phyloP scores from a whole-genome alignment of 2,888 invertebrate species.

The Synanthedon andrenaeformis region DNA sequence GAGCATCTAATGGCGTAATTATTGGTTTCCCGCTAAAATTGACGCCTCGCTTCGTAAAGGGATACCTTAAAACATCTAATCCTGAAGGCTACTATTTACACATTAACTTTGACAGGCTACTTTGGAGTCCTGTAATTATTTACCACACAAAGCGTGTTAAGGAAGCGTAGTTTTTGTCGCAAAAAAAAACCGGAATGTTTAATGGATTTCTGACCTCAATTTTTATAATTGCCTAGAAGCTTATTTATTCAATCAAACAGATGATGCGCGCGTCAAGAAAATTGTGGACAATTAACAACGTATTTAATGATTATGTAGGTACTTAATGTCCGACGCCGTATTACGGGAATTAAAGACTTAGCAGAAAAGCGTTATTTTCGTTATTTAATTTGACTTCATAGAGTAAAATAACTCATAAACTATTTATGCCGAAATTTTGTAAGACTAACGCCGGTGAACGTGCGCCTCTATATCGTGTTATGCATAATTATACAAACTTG shows the following conservation, averaged over 20 bases:
- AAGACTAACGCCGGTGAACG: no score
- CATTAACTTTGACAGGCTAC: conserved; percentile 65
- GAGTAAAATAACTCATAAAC: no score
- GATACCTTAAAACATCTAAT: conserved; percentile 34
- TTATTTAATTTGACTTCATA: no score
- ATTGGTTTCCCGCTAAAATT: conserved; percentile 56
- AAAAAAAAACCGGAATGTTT: conserved; percentile 31
- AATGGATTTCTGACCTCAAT: conserved; percentile 51
- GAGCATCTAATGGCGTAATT: conserved; percentile 62
- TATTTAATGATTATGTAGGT: neutral
- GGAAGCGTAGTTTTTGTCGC: conserved; percentile 28
- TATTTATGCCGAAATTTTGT: no score
- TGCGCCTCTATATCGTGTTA: no score
- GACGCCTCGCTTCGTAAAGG: conserved; percentile 48
- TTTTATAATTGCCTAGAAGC: conserved; percentile 38
- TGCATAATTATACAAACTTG: no score
- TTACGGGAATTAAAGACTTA: no score
- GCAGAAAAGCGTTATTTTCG: no score
- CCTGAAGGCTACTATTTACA: conserved; percentile 59
- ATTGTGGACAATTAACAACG: neutral
- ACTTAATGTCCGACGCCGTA: neutral
- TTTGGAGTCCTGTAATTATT: conserved; percentile 61
- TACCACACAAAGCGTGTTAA: conserved; percentile 23
- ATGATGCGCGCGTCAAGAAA: conserved; percentile 25
- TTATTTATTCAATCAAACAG: conserved; percentile 44